Evolutionary conservation across 1,140 invertebrate genomes (phyloP).

Genomic region (Bombyx mori): DNA sequence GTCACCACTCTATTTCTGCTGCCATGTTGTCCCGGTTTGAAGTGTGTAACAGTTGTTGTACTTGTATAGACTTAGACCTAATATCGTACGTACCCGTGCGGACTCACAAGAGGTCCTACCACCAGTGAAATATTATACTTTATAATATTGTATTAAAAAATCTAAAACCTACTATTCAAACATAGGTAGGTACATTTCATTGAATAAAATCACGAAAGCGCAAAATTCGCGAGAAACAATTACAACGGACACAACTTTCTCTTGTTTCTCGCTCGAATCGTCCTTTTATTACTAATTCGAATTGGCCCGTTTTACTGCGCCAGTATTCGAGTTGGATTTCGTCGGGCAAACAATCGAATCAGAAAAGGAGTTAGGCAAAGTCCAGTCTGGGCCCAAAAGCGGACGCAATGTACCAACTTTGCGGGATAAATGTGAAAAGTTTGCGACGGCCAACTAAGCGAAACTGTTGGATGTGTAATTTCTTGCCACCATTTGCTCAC

Average conservation of each 20-base stretch:
- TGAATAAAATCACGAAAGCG: not conserved
- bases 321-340: slow-evolving; percentile 11
- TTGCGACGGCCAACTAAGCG: slow-evolving; percentile 24
- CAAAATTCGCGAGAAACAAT: slow-evolving; percentile 19
- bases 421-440: slow-evolving; percentile 34
- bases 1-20: too few species aligned
- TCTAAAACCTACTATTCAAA: too few species aligned
- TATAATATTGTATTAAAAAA: too few species aligned
- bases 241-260: slow-evolving; percentile 19
- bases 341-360: slow-evolving; percentile 15
- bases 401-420: slow-evolving; percentile 21
- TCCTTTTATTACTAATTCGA: slow-evolving; percentile 21
- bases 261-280: slow-evolving; percentile 11
- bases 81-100: too few species aligned
- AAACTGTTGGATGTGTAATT: slow-evolving; percentile 27
- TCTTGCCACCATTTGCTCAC: slow-evolving; percentile 16
- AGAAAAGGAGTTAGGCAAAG: slow-evolving; percentile 6
- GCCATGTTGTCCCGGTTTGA: too few species aligned
- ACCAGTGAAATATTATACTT: too few species aligned
- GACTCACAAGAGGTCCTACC: too few species aligned
- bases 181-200: too few species aligned
- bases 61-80: too few species aligned
- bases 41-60: too few species aligned
- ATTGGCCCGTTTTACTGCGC: slow-evolving; percentile 17
- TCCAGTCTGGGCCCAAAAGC: slow-evolving; percentile 15